Conservation (phyloP, 53 echinoderm and acorn worm genomes). For the Holothuria scabra region DNA sequence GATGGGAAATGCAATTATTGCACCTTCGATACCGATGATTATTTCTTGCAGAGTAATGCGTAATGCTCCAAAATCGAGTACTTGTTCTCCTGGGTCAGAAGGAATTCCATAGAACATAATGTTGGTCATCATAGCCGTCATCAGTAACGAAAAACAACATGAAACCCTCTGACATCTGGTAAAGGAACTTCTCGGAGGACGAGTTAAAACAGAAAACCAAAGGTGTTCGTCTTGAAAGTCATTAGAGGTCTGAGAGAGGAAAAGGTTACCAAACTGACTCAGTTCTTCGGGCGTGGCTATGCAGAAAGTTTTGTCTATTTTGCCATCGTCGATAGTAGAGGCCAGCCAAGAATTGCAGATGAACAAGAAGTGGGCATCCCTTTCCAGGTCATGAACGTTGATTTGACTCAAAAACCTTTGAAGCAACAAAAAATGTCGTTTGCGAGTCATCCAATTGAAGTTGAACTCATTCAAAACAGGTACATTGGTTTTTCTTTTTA, state of each 20-base stretch:
- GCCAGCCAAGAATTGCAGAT: constrained; percentile 88
- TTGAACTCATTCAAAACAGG: too few species aligned
- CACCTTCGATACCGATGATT: constrained; percentile 86
- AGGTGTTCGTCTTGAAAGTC: constrained; percentile 90
- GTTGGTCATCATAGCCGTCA: constrained; percentile 93
- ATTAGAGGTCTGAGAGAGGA: constrained; percentile 62
- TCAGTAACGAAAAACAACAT: constrained; percentile 85
- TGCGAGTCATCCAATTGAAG: too few species aligned
- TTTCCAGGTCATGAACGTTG: constrained; percentile 83
- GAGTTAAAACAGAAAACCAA: constrained; percentile 84
- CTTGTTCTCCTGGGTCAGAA: constrained; percentile 73
- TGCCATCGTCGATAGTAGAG: constrained; percentile 64
- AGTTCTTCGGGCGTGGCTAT: constrained; percentile 62
- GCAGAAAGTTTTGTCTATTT: constrained; percentile 66
- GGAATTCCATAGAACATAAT: constrained; percentile 97
- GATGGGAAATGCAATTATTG: constrained; percentile 82
- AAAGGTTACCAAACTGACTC: constrained; percentile 69
- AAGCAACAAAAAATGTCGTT: too few species aligned
- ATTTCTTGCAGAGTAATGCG: constrained; percentile 81
- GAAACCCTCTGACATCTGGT: constrained; percentile 89
- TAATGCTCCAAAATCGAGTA: constrained; percentile 83
- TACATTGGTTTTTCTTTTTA: too few species aligned
- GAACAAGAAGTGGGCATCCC: constrained; percentile 69
- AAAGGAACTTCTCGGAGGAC: constrained; percentile 83
- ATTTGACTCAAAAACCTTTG: constrained; percentile 80